Base-by-base conservation (phyloP, 1,140 invertebrate species). In the Philotrypesis tridentata region DNA sequence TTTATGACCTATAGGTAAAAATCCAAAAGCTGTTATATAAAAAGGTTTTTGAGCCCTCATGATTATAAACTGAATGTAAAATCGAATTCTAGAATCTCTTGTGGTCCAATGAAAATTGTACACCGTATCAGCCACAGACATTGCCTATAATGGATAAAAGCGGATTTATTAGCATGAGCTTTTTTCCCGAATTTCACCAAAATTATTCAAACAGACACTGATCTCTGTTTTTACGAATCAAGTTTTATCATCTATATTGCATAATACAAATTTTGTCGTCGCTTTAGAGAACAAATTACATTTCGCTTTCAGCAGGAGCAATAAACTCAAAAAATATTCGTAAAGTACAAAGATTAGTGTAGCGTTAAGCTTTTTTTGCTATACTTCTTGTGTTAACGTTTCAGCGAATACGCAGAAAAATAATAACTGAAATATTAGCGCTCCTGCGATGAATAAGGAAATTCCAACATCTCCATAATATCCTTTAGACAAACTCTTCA, bases 1-100 rank as follows among this genome's bases (percentile, higher is more conserved):
- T 9, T 12, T 6, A 21, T 70, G 67, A 9, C 67, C 67, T 2
- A 70, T 70, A 14, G 7, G 29, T 9, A 70, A 70, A 37, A 70
- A 70, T 70, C 67, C 67, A 70, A 5, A 33, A 11, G 67, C 67
- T 17, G 67, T 70, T 9, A 27, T 33, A 21, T 70, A 37, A 37
- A 70, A 70, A 17, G 67, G 67, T 37, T 70, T 70, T 37, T 70
- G 67, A n/a, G 67, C 12, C n/a, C 31, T 31, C 4, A 70, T 31
- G 23, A 70, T 70, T 14, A 70, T 31, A 3, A 70, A 21, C 2
- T 70, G 27, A 2, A 70, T 11, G 17, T 33, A 33, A 12, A 70
- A 17, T 17, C 67, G 1, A 7, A 70, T 14, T 70, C 33, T 70
- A 21, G 31, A 33, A 70, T 70, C 11, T 37, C 17, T 37, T 25